Evolutionary conservation across 35 echinoderm and acorn worm genomes (phyloP).

Genomic region (Chiridota heheva): DNA sequence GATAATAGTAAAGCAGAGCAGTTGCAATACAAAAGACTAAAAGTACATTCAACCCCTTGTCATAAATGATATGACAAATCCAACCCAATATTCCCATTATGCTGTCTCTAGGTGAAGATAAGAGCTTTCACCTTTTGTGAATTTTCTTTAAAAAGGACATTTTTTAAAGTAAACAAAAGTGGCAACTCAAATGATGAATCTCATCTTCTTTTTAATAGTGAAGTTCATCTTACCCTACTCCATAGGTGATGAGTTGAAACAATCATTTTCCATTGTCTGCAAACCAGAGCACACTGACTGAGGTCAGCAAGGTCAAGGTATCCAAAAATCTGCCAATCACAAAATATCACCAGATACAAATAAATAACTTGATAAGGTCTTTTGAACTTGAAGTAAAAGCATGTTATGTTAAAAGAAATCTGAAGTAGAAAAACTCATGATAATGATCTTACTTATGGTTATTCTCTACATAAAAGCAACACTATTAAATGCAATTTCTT

Average conservation of each 20-base stretch:
- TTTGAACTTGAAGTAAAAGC: too few species aligned
- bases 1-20: too few species aligned
- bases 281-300: conserved; percentile 85
- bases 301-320: conserved; percentile 87
- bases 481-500: background rate
- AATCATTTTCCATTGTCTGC: conserved; percentile 97
- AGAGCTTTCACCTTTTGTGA: too few species aligned
- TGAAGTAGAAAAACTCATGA: background rate
- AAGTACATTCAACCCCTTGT: background rate
- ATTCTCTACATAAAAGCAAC: background rate
- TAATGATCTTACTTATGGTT: background rate
- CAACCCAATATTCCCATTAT: too few species aligned
- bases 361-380: too few species aligned
- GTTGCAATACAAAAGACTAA: background rate
- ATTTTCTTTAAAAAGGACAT: background rate
- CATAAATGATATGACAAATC: background rate
- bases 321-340: conserved; percentile 73
- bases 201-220: background rate
- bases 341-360: too few species aligned
- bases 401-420: background rate
- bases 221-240: conserved; percentile 72
- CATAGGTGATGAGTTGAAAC: conserved; percentile 71
- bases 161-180: background rate
- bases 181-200: background rate
- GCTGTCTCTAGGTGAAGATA: too few species aligned